Percentiles rank a stretch among this genome's conserved stretches.
Evolutionary conservation across 2,113 vertebrate species (phyloP).

Genomic region (Gnathonemus longibarbis): DNA sequence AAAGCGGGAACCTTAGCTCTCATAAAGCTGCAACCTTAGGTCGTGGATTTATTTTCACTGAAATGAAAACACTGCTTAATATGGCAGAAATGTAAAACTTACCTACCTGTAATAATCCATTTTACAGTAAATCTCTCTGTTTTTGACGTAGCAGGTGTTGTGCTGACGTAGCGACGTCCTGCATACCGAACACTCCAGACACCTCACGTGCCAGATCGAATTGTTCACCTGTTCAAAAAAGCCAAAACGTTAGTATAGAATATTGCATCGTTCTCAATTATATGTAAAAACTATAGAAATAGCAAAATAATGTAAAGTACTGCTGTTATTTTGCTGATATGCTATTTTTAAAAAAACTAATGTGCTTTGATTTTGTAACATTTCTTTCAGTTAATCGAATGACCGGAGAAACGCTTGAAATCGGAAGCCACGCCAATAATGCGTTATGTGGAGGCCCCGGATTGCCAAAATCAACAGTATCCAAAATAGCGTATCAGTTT

Average conservation of each 20-base stretch:
- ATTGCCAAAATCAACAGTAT: neutral
- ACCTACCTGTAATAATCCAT: constrained; percentile 91
- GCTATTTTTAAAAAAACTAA: neutral
- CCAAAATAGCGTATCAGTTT: neutral
- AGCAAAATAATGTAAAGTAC: neutral
- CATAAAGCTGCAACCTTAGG: neutral
- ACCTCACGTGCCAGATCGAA: constrained; percentile 85
- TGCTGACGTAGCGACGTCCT: constrained; percentile 79
- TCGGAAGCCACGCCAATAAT: neutral
- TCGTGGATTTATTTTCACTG: neutral
- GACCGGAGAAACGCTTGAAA: neutral
- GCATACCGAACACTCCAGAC: constrained; percentile 86
- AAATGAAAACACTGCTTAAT: constrained; percentile 5
- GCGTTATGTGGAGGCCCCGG: neutral
- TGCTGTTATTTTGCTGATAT: neutral
- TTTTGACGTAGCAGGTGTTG: constrained; percentile 92
- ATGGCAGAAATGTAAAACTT: constrained; percentile 59
- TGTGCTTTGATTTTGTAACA: neutral
- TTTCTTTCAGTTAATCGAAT: neutral
- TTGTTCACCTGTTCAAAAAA: constrained; percentile 74
- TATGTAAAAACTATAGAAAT: neutral
- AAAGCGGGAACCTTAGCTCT: neutral
- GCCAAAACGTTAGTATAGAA: neutral
- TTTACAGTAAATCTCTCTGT: constrained; percentile 92
- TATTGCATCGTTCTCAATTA: neutral